Conservation (phyloP, 1,140 invertebrate species). For the Planococcus citri region DNA sequence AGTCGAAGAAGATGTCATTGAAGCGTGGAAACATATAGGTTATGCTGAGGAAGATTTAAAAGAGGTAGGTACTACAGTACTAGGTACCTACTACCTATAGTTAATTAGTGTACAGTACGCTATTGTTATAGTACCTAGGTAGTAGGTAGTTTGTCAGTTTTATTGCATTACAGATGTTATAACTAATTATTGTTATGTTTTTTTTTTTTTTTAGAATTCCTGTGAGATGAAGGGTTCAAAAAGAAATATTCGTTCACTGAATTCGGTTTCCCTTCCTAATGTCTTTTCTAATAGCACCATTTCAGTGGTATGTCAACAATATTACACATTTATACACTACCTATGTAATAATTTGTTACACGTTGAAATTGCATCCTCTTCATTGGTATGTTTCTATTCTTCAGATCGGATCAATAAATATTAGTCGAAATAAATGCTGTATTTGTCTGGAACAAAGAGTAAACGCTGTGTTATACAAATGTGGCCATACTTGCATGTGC, state of each 20-base stretch:
- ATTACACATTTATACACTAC: no score
- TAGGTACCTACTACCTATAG: no score
- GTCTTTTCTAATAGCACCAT: not conserved
- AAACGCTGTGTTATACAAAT: conserved; percentile 88
- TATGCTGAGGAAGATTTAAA: not conserved
- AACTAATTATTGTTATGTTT: not conserved
- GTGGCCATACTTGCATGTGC: conserved; percentile 98
- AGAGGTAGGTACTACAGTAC: no score
- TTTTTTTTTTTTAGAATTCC: no score
- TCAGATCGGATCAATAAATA: not conserved
- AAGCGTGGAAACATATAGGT: not conserved
- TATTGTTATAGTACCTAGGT: not conserved
- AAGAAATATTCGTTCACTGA: not conserved
- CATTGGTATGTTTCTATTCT: not conserved
- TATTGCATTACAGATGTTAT: no score
- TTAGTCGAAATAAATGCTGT: conserved; percentile 51
- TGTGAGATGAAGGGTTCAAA: no score
- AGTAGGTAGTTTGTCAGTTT: no score
- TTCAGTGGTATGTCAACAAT: not conserved
- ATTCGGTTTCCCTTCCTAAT: not conserved
- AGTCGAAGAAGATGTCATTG: not conserved
- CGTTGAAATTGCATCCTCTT: not conserved
- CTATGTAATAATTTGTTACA: not conserved
- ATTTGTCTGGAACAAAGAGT: conserved; percentile 89
- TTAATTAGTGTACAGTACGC: no score